Conservation (phyloP, 2,113 vertebrate species). For the Lepidothrix coronata region DNA sequence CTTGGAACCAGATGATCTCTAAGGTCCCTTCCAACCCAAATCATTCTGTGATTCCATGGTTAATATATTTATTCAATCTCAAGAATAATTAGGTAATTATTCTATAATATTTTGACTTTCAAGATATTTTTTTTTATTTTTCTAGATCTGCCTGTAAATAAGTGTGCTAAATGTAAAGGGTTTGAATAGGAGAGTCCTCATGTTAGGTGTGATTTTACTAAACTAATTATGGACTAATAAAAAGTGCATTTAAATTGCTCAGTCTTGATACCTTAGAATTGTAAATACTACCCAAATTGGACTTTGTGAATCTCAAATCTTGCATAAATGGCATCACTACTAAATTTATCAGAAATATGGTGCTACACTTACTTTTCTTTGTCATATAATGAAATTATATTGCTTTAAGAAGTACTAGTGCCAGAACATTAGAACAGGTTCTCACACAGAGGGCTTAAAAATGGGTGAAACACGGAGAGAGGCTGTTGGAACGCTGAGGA, state of each 20-base stretch:
- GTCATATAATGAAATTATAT: not conserved
- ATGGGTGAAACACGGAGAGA: not conserved
- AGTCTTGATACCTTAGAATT: not conserved
- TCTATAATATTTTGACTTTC: not conserved
- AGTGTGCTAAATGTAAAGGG: not conserved
- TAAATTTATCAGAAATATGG: not conserved
- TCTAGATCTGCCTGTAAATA: not conserved
- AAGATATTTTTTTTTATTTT: not conserved
- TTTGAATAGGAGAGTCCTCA: not conserved
- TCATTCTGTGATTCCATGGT: not conserved
- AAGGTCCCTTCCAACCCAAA: not conserved
- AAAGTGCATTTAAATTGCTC: not conserved
- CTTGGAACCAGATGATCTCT: not conserved
- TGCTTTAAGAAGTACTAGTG: not conserved
- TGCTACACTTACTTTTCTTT: not conserved
- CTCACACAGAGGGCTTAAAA: not conserved
- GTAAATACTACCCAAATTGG: not conserved
- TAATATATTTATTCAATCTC: not conserved
- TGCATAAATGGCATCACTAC: not conserved
- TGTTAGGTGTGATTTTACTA: not conserved
- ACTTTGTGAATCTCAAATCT: accelerated
- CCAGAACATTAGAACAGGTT: not conserved
- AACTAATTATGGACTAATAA: not conserved
- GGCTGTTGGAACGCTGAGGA: not conserved
- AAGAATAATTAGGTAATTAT: not conserved